These are phyloP conservation scores for Mus caroli DNA, from an alignment of 2,797 vertebrate genomes.

Conservation along the genomic window DNA sequence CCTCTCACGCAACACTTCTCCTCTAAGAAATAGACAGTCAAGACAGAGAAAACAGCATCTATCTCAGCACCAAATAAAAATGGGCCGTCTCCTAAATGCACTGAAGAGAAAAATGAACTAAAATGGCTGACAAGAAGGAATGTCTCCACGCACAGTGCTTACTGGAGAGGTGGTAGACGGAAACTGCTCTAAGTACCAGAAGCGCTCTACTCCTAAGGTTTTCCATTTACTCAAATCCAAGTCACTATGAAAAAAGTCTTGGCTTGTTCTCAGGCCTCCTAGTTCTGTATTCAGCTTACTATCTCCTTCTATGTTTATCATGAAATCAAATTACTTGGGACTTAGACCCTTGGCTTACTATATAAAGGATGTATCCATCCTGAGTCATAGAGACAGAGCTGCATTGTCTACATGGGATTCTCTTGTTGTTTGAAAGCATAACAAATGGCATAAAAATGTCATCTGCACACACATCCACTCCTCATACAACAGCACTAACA, in stretches of 20 bases:
- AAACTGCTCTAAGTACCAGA: not conserved
- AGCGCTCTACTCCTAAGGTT: not conserved
- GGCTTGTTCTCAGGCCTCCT: not conserved
- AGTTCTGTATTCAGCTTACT: not conserved
- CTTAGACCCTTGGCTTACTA: conserved; percentile 61
- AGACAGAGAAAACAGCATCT: conserved; percentile 71
- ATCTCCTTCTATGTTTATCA: conserved; percentile 45
- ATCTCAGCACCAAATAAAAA: conserved; percentile 23
- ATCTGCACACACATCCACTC: not conserved
- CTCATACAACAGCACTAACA: not conserved
- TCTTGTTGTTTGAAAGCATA: conserved; percentile 10
- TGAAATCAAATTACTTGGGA: conserved; percentile 54
- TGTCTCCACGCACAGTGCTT: not conserved
- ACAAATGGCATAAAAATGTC: not conserved
- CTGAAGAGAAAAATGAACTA: conserved; percentile 51
- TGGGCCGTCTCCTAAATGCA: conserved; percentile 25
- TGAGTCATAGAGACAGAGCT: conserved; percentile 35
- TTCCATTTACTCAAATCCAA: conserved; percentile 3
- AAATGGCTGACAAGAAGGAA: not conserved
- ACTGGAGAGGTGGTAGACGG: not conserved
- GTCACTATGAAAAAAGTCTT: conserved; percentile 19
- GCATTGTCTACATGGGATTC: not conserved
- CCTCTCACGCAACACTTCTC: conserved; percentile 60
- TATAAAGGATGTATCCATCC: conserved; percentile 23
- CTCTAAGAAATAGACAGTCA: conserved; percentile 58